Percentiles rank a stretch among this genome's conserved stretches.
Evolutionary conservation across 2,888 invertebrate species (phyloP).

Genomic region (Steinernema carpocapsae): DNA sequence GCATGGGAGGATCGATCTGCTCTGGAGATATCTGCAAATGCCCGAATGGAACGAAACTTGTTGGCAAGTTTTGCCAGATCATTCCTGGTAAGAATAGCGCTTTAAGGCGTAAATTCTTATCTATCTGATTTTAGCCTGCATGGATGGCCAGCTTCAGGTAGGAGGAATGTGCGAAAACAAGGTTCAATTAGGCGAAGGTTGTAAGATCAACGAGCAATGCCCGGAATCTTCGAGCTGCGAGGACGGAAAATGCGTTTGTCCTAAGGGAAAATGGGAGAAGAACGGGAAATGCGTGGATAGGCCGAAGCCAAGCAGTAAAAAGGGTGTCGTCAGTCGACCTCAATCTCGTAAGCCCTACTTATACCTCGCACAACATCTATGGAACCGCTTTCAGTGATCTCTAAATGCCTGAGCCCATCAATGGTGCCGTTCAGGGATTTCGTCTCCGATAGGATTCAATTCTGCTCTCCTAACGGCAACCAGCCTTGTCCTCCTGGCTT

Average conservation of each 20-base stretch:
- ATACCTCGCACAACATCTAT: too few species aligned
- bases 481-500: constrained; percentile 45
- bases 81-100: constrained; percentile 44
- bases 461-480: constrained; percentile 50
- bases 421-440: constrained; percentile 48
- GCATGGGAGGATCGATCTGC: constrained; percentile 54
- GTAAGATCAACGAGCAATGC: constrained; percentile 35
- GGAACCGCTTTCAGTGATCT: constrained; percentile 26
- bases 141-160: neutral
- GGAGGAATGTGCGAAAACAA: constrained; percentile 32
- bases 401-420: constrained; percentile 50
- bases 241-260: constrained; percentile 52
- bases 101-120: too few species aligned
- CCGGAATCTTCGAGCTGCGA: constrained; percentile 43
- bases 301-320: constrained; percentile 31
- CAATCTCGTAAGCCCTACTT: neutral
- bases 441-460: constrained; percentile 46
- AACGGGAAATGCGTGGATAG: constrained; percentile 47
- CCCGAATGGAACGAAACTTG: constrained; percentile 45
- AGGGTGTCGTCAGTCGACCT: neutral
- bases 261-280: constrained; percentile 49
- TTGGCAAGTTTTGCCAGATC: constrained; percentile 52
- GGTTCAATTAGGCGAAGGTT: constrained; percentile 34
- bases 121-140: neutral
- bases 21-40: constrained; percentile 50